Evolutionary conservation across 2,797 vertebrate genomes (phyloP), one percentile per base, ranked within the genome.

Genomic region (Heteromormyrus szaboi): DNA sequence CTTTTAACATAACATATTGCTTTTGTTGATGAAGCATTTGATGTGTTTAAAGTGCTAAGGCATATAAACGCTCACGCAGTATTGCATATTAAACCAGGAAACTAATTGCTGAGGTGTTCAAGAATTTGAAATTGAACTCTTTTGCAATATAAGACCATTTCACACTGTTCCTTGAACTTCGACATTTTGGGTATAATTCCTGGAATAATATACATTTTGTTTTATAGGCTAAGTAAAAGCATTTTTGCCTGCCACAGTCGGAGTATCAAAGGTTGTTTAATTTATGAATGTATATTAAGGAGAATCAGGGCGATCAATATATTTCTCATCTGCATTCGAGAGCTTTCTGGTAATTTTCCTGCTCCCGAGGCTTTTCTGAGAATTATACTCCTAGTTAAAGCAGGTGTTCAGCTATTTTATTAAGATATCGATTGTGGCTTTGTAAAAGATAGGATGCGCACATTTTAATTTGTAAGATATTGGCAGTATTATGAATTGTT

Each of bases 341-440:
- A 94, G 94, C 94, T 94, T 95, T 94, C 95, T 95, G 93, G 95
- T 95, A 95, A 95, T 95, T 95, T 96, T 95, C 95, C 95, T 94
- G 94, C 95, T 95, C 94, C 94, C 96, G 95, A 95, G 94, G 95
- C 94, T 95, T 95, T 96, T 95, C 95, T 93, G 93, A 96, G 95
- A 96, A 95, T 96, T 96, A 96, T 96, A 95, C 95, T 94, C 93
- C 92, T 92, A 94, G 95, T 95, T 96, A 94, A 95, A 92, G 94
- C 93, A 94, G 94, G 94, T 91, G 93, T 93, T 92, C 95, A 95
- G 94, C 93, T 95, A 94, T 95, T 96, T 96, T 96, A 96, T 96
- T 94, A 95, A 94, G 95, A 96, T 96, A 96, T 96, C 95, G 96
- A 96, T 96, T 93, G 93, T 94, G 95, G 96, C 96, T 96, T 96